Evolutionary conservation across 2,888 invertebrate genomes (phyloP), one percentile per base, ranked within the genome.

Genomic region (Rhabditophanes sp.): DNA sequence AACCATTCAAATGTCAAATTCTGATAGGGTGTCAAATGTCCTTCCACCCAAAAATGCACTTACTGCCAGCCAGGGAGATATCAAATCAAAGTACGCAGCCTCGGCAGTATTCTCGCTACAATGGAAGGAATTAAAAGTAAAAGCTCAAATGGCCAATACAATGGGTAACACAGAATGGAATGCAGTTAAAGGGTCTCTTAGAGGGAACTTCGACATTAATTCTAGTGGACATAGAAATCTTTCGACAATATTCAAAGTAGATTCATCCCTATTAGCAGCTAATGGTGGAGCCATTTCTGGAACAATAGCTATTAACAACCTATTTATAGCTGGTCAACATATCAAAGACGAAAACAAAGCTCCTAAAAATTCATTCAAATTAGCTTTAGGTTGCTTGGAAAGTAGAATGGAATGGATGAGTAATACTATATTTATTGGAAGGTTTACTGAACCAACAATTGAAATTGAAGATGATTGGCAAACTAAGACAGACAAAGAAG

Each of bases 131-230:
- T 74, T 96, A 33, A 88, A 90, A 67, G 83, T 96, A 7, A 41
- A 45, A 21, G 90, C 93, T 80, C 93, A 93, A 68, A 96, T 96
- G 87, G 88, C 90, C 25, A 93, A 93, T 65, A 88, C 93, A 1
- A 93, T 96, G 87, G 93, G 96, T n/a, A 88, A 88, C 65, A 88
- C 90, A 38, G 76, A 76, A 76, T 80, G 67, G 72, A 42, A 46
- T 20, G 50, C 54, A 4, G 42, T 45, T 9, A 43, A 55, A 11
- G 58, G 58, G 21, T 29, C 46, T 11, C 30, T 50, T 3, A 35
- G 56, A 23, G 50, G 46, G 14, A 38, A 44, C 25, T 31, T 49
- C 1, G 44, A 50, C 37, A 43, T 49, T 11, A 18, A 50, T 18
- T 56, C 59, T 14, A 22, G 35, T 9, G 40, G 47, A 6, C 45